These are phyloP conservation scores for Lottia scabra DNA, from an alignment of 2,888 invertebrate genomes.

Conservation along the genomic window DNA sequence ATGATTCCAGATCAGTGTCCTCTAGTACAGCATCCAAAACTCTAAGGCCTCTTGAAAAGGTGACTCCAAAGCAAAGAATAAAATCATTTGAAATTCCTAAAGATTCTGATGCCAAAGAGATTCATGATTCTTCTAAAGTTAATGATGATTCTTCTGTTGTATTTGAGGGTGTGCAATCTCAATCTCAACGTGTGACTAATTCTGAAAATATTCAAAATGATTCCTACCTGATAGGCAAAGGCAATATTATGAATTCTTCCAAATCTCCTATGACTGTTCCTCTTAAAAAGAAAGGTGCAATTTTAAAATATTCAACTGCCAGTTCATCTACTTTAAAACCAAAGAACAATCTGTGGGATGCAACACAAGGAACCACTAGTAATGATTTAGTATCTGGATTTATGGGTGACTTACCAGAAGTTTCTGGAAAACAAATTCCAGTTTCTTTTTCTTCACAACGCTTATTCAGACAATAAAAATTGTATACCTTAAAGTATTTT, in stretches of 20 bases:
- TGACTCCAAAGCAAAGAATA: slow-evolving; percentile 22
- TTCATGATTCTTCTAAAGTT: neutral
- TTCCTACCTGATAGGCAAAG: neutral
- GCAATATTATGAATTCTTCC: neutral
- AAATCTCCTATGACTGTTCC: neutral
- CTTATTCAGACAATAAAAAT: neutral
- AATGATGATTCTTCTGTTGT: neutral
- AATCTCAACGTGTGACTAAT: neutral
- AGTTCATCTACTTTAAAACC: neutral
- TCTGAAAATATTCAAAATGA: neutral
- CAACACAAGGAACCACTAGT: neutral
- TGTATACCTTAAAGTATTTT: neutral
- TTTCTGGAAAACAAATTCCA: neutral
- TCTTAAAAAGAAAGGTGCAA: neutral
- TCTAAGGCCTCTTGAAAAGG: slow-evolving; percentile 22
- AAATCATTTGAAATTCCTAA: neutral
- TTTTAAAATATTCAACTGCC: neutral
- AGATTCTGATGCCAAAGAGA: neutral
- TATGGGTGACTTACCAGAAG: neutral
- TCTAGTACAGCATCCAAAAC: slow-evolving; percentile 3
- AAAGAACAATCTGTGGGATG: neutral
- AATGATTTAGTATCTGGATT: neutral
- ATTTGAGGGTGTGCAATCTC: neutral
- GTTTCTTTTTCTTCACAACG: neutral
- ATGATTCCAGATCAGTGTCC: neutral